Base-by-base conservation (phyloP, 2,888 invertebrate species). In the Cinara cedri region DNA sequence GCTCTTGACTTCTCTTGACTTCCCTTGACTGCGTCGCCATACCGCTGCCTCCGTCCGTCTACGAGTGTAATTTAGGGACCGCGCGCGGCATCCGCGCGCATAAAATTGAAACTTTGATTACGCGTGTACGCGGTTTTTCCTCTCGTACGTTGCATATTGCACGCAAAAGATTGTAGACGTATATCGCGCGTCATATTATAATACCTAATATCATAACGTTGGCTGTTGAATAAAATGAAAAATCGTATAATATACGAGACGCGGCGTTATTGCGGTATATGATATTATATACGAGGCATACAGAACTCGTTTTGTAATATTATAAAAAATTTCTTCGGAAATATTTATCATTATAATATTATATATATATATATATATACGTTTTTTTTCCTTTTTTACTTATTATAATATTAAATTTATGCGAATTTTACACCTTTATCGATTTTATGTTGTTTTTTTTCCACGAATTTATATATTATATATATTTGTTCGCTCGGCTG, bases 131-230 rank as follows among this genome's bases (percentile, higher is more conserved):
- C 24, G 21, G 21, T 60, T 3, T 26, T 34, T 60, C 14, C 24
- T 16, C 1, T 8, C 21, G 57, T 57, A 57, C n/a, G n/a, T n/a
- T n/a, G 26, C 49, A 68, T 26, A 49, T 26, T 51, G 26, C 11
- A 49, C 26, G 13, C 26, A 51, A 68, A 10, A 10, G 24, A 68
- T 68, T 68, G n/a, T n/a, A n/a, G 49, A 60, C 24, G 26, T 60
- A 24, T 24, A n/a, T n/a, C n/a, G n/a, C 26, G 26, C 24, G 8
- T 60, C 24, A 60, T 24, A 26, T 4, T 16, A 60, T 26, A 24
- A 60, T 21, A 60, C n/a, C n/a, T n/a, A n/a, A n/a, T n/a, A n/a
- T n/a, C n/a, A n/a, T n/a, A n/a, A 34, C 6, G 34, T 34, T 26
- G 21, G 24, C 51, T 1, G 8, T 68, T 1, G 6, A 13, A 13